phyloP scores from a whole-genome alignment of 2,113 vertebrate genomes.

The Chloroceryle aenea region DNA sequence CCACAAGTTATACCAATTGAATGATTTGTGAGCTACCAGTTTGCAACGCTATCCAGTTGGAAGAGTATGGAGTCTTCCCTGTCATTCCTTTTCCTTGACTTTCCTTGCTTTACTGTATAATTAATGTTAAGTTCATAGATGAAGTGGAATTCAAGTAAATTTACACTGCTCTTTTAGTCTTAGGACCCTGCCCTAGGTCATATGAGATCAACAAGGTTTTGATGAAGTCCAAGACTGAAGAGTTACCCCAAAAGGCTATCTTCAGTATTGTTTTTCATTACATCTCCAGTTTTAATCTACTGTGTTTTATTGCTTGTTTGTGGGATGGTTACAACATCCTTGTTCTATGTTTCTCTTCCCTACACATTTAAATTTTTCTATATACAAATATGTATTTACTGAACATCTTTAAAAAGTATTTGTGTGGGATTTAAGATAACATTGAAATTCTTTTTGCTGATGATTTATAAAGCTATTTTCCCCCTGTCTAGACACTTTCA shows the following conservation, averaged over 20 bases:
- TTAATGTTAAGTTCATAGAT: neutral
- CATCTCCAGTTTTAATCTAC: neutral
- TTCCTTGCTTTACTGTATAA: neutral
- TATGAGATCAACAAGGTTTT: neutral
- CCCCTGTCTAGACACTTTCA: slow-evolving; percentile 44
- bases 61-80: neutral
- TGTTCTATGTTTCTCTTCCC: neutral
- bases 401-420: slow-evolving; percentile 37
- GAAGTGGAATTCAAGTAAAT: neutral
- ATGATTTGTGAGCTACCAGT: neutral
- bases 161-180: neutral
- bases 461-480: slow-evolving; percentile 60
- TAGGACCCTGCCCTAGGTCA: neutral
- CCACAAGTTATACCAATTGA: neutral
- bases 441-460: slow-evolving; percentile 38
- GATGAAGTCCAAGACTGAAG: neutral
- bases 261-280: neutral
- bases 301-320: slow-evolving; percentile 13
- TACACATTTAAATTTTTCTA: neutral
- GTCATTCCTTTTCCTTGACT: neutral
- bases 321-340: neutral
- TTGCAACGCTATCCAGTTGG: neutral
- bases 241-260: neutral
- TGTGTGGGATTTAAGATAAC: slow-evolving; percentile 57
- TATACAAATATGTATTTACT: slow-evolving; percentile 40